Base-by-base conservation (phyloP, 1,140 invertebrate genomes). In the Drosophila bifasciata region DNA sequence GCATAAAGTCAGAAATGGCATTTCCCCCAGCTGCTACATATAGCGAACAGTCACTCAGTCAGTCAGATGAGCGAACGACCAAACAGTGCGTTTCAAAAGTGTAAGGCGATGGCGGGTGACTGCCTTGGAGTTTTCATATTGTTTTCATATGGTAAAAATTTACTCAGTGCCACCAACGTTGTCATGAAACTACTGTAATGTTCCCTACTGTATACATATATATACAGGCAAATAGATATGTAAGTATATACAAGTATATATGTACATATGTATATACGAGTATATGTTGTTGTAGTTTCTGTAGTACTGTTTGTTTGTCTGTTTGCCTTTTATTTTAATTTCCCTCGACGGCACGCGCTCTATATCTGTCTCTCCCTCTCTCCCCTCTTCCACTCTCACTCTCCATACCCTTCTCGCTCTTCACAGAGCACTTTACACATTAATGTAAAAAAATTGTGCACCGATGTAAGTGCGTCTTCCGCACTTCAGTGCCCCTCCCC, bases 361-460 rank as follows among this genome's bases (percentile, higher is more conserved):
- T 41, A 43, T 16, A 49, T 15, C 36, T 62, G 13, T 43, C 15
- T 39, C 5, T 16, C 40, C 9, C 40, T 19, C 15, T 21, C 11
- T 28, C 45, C 21, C 41, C 15, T 36, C 23, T 15, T 25, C 5
- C 23, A 49, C 43, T 46, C 28, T 41, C 36, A 45, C 17, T n/a
- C n/a, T 23, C 39, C 15, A 48, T 32, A 19, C 45, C 41, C 0
- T 16, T 15, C 45, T 25, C 13, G 43, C 44, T 43, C 58, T 52
- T 57, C 15, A 23, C 19, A 39, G 52, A 76, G 71, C 77, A 80
- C 78, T 80, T 76, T 78, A 75, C 77, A 81, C 77, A 71, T 85
- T 88, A 85, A 85, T 85, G 81, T 85, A 61, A 81, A 85, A 83
- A 85, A 85, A 88, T 85, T 88, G 81, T 85, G 83, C 81, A 88